Conservation (phyloP, 2,888 invertebrate species). For the Norana najaformis region DNA sequence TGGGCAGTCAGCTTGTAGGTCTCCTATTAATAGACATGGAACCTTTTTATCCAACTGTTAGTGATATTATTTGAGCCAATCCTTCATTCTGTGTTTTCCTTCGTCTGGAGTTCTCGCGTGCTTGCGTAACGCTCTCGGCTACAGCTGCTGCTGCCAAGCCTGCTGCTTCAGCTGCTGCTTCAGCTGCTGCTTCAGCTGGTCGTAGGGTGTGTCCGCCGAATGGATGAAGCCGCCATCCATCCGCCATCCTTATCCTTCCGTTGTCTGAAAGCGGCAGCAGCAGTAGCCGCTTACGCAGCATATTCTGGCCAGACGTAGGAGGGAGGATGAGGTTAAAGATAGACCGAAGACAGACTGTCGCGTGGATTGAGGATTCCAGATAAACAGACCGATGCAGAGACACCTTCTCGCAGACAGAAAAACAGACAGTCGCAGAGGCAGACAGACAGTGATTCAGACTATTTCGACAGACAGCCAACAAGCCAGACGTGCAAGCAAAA, state of each 20-base stretch:
- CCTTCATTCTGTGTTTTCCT: not conserved
- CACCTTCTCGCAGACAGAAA: not conserved
- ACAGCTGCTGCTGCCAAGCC: not conserved
- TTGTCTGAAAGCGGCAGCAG: not conserved
- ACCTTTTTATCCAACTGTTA: not conserved
- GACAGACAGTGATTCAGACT: not conserved
- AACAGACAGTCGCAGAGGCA: not conserved
- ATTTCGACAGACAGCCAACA: not conserved
- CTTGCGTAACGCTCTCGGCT: not conserved
- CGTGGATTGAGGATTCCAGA: not conserved
- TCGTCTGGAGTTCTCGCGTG: not conserved
- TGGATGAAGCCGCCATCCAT: not conserved
- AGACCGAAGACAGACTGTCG: not conserved
- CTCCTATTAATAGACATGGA: not conserved
- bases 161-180: not conserved
- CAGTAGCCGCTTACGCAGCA: not conserved
- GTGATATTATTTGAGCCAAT: not conserved
- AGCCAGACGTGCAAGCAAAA: not conserved
- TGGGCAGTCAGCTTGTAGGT: not conserved
- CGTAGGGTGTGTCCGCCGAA: not conserved
- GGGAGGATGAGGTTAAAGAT: not conserved
- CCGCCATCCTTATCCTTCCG: not conserved
- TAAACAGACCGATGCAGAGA: not conserved
- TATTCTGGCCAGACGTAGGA: not conserved
- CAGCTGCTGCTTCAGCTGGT: not conserved